A percentile compares a stretch with the other conserved stretches of the same genome.
phyloP scores from a whole-genome alignment of 1,140 invertebrate species.

The Drosophila willistoni region DNA sequence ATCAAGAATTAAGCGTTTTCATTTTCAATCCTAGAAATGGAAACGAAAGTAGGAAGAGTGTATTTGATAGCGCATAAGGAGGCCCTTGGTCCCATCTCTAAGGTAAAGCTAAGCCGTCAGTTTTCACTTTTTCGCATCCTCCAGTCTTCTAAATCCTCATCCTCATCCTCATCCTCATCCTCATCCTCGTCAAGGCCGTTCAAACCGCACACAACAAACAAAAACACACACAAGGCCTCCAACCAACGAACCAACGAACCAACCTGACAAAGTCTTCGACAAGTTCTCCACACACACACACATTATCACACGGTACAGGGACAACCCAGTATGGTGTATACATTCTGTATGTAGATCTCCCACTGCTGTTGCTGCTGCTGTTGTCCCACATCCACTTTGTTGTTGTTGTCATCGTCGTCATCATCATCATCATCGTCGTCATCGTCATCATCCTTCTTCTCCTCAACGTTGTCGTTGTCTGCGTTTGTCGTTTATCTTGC shows the following conservation, averaged over 20 bases:
- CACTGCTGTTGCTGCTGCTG: slow-evolving; percentile 1
- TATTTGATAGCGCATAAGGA: too few relatives aligned
- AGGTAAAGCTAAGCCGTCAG: slow-evolving; percentile 34
- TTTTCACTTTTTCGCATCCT: slow-evolving; percentile 45
- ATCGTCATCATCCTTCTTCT: slow-evolving; percentile 26
- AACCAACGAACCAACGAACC: slow-evolving; percentile 15
- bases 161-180: slow-evolving; percentile 21
- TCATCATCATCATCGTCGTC: slow-evolving; percentile 14
- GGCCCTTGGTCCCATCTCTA: slow-evolving; percentile 6
- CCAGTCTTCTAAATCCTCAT: slow-evolving; percentile 24
- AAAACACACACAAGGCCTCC: slow-evolving; percentile 20
- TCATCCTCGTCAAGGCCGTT: slow-evolving; percentile 49
- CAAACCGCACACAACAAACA: slow-evolving; percentile 1
- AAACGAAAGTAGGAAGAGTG: not conserved
- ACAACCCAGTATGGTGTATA: not conserved
- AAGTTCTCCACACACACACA: slow-evolving; percentile 13
- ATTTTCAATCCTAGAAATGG: not conserved
- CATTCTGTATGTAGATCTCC: not conserved
- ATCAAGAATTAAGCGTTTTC: not conserved
- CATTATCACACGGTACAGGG: slow-evolving; percentile 7
- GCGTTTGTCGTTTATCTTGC: slow-evolving; percentile 71
- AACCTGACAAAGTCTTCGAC: slow-evolving; percentile 50
- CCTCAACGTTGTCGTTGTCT: slow-evolving; percentile 26
- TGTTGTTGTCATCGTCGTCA: slow-evolving; percentile 37
- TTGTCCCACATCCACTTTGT: slow-evolving; percentile 11